Conservation (phyloP, 2,797 vertebrate species). For the Leptoclinus maculatus region DNA sequence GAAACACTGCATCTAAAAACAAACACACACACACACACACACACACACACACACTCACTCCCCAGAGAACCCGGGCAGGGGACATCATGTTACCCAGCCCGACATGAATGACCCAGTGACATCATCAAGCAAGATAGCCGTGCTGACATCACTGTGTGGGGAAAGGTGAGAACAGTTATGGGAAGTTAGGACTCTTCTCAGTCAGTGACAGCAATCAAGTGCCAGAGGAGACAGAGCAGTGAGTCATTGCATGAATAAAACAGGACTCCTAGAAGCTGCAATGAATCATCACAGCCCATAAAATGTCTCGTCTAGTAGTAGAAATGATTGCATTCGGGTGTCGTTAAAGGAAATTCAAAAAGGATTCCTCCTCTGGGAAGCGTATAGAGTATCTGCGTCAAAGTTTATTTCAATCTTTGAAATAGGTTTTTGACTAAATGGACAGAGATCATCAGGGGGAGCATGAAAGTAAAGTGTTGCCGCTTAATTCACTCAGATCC, state of each 20-base stretch:
- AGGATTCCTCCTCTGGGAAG: not conserved
- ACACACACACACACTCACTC: slow-evolving; percentile 35
- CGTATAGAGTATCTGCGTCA: not conserved
- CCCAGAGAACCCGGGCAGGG: slow-evolving; percentile 41
- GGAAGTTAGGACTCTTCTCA: slow-evolving; percentile 51
- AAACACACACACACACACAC: slow-evolving; percentile 12
- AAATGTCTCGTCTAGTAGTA: not conserved
- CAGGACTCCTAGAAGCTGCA: slow-evolving; percentile 5
- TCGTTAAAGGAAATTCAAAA: not conserved
- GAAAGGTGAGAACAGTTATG: slow-evolving; percentile 66
- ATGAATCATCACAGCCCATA: slow-evolving; percentile 5
- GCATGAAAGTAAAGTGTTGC: not conserved
- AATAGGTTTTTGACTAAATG: not conserved
- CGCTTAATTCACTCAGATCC: not conserved
- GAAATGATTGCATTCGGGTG: not conserved
- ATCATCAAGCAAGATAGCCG: slow-evolving; percentile 57
- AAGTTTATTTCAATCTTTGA: not conserved
- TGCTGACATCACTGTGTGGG: slow-evolving; percentile 58
- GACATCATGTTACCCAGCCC: slow-evolving; percentile 59
- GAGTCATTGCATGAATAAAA: slow-evolving; percentile 44
- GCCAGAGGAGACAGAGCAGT: not conserved
- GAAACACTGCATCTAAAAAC: slow-evolving; percentile 54
- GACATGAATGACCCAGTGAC: slow-evolving; percentile 75
- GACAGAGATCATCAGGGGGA: not conserved
- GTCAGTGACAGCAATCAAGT: slow-evolving; percentile 39